Evolutionary conservation across 2,888 invertebrate species (phyloP).

Genomic region (Euproctis similis): DNA sequence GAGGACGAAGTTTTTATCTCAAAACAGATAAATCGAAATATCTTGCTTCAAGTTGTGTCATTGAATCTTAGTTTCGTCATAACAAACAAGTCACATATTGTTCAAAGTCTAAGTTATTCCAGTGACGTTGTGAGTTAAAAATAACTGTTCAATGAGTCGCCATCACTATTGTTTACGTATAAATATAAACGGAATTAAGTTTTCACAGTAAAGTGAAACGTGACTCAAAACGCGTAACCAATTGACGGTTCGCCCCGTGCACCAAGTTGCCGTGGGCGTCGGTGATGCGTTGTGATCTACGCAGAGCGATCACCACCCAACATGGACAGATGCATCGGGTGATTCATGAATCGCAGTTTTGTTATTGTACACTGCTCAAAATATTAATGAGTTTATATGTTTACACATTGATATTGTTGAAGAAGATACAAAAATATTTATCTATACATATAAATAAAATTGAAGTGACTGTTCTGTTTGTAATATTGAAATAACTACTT

Average conservation of each 20-base stretch:
- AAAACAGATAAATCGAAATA: too few species aligned
- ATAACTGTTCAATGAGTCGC: slow-evolving; percentile 11
- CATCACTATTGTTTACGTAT: slow-evolving; percentile 8
- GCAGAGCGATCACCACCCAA: slow-evolving; percentile 10
- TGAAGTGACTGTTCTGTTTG: too few species aligned
- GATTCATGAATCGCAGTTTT: slow-evolving; percentile 17
- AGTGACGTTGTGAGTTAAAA: background rate
- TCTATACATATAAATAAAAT: too few species aligned
- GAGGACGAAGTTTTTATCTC: too few species aligned
- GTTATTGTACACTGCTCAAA: background rate
- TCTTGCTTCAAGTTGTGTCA: too few species aligned
- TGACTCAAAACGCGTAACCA: slow-evolving; percentile 17
- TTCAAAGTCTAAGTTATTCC: too few species aligned
- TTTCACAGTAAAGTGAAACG: slow-evolving; percentile 6
- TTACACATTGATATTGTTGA: too few species aligned
- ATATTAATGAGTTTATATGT: too few species aligned
- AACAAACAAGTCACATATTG: too few species aligned
- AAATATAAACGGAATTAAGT: slow-evolving; percentile 8
- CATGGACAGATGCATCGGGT: slow-evolving; percentile 8
- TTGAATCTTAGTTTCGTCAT: too few species aligned
- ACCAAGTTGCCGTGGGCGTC: slow-evolving; percentile 11
- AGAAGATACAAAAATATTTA: too few species aligned
- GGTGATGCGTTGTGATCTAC: slow-evolving; percentile 6
- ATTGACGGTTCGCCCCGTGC: slow-evolving; percentile 14
- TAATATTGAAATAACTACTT: too few species aligned